Evolutionary conservation across 2,888 invertebrate species (phyloP), one percentile per base, ranked within the genome.

Genomic region (Lepetodrilus schrolli): DNA sequence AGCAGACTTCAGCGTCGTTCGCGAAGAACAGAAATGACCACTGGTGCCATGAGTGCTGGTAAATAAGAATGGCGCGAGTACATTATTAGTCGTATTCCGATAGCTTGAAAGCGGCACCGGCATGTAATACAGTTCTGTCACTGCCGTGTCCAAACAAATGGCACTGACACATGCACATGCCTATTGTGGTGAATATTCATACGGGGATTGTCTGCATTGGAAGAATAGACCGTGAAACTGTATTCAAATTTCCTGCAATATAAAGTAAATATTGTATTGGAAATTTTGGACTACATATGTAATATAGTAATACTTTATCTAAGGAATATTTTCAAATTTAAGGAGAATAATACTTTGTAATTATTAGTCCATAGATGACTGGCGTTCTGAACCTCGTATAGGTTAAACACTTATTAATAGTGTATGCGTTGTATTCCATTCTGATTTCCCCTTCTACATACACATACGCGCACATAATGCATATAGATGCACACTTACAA

Each of bases 161-260:
- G n/a, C 26, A 58, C 58, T 58, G 17, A 30, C n/a, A 17, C 26
- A 58, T 30, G 58, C 30, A 43, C 34, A 34, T 30, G 17, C 58
- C 34, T 30, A 26, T 34, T 23, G 7, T 21, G 17, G 26, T 58
- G 58, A 58, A 30, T 58, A 58, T 58, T 58, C n/a, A 23, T 23
- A 58, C 23, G 17, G 58, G 17, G 58, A 23, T 23, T 58, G 26
- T n/a, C 17, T 30, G 58, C 58, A 58, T 23, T 13, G 26, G 26
- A 30, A 58, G 58, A 58, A 58, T 58, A 17, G 17, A 34, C 17
- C 34, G 58, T 34, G 58, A 58, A 58, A 58, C 23, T 58, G 26
- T 30, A 58, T 58, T 34, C 10, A 58, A 30, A 58, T 58, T 17
- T 58, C 13, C 43, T 17, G 43, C 43, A 43, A 43, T 17, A 43